These are phyloP conservation scores for Indicator indicator DNA, from an alignment of 2,113 vertebrate genomes.

Conservation along the genomic window DNA sequence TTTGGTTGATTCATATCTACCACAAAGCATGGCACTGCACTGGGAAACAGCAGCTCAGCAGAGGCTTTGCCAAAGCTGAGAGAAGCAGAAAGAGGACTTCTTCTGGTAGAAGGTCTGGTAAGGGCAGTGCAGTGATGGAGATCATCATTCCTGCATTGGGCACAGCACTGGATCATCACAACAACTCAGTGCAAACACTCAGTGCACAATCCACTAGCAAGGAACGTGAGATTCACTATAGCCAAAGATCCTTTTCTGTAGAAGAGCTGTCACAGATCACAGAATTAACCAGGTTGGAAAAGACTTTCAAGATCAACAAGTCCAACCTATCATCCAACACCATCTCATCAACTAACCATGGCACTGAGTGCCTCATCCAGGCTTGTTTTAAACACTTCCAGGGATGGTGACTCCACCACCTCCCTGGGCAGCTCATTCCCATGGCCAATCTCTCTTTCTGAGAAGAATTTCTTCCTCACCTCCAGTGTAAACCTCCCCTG, in stretches of 20 bases:
- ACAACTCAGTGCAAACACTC: background rate
- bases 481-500: too few species aligned
- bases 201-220: background rate
- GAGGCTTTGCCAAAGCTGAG: background rate
- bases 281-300: too few species aligned
- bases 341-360: too few species aligned
- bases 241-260: background rate
- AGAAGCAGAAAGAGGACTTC: background rate
- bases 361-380: too few species aligned
- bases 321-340: too few species aligned
- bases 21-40: background rate
- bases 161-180: background rate
- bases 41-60: background rate
- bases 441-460: too few species aligned
- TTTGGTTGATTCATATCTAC: background rate
- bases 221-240: background rate
- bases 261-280: background rate
- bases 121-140: background rate
- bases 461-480: too few species aligned
- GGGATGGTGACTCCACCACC: too few species aligned
- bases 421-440: too few species aligned
- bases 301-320: too few species aligned
- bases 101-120: background rate
- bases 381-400: too few species aligned
- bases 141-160: accelerated